A percentile compares a stretch with the other conserved stretches of the same genome.
Evolutionary conservation across 1,140 invertebrate species (phyloP).

Genomic region (Lepidurus packardi): DNA sequence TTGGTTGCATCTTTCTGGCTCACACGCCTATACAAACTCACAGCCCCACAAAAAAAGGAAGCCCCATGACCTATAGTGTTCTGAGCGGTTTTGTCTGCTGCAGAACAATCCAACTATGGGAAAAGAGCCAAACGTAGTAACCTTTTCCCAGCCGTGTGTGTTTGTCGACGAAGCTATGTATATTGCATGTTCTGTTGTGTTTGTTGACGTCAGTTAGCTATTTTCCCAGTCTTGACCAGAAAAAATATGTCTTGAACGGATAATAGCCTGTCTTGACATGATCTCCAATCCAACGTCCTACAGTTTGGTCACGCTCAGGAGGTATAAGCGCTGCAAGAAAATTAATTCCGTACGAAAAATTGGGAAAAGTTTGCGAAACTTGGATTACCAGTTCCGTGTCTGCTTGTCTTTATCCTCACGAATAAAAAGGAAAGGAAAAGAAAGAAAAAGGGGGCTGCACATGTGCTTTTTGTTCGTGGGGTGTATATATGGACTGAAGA

Average conservation of each 20-base stretch:
- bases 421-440: background rate
- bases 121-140: background rate
- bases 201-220: constrained; percentile 9
- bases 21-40: too few species aligned
- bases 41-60: too few species aligned
- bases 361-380: background rate
- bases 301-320: background rate
- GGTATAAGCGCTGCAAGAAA: background rate
- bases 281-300: background rate
- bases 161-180: background rate
- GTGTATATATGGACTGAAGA: background rate
- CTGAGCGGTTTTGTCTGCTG: too few species aligned
- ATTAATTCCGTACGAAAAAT: constrained; percentile 12
- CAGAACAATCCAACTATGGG: too few species aligned
- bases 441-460: background rate
- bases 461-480: background rate
- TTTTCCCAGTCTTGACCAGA: background rate
- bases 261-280: background rate
- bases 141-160: background rate
- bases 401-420: background rate
- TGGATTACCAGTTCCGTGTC: background rate
- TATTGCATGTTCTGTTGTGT: background rate
- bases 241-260: background rate
- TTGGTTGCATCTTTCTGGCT: too few species aligned
- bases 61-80: too few species aligned